These are phyloP conservation scores for Lasaia peninsularis DNA, from an alignment of 1,140 invertebrate genomes.

Conservation along the genomic window DNA sequence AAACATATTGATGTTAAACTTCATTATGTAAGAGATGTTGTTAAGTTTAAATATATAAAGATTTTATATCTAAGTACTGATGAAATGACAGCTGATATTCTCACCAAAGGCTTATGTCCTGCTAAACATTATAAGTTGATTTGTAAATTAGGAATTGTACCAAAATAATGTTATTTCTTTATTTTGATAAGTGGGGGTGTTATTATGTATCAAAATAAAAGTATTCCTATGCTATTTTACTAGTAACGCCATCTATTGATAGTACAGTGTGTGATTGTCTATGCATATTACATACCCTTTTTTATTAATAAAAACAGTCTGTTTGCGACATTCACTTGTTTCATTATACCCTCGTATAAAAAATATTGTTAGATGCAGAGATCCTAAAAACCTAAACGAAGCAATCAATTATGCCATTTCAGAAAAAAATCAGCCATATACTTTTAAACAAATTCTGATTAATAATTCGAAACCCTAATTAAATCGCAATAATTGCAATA, in stretches of 20 bases:
- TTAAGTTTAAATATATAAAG: constrained; percentile 17
- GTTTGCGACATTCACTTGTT: background rate
- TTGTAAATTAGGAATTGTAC: constrained; percentile 17
- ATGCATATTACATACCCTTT: no score
- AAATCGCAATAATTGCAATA: no score
- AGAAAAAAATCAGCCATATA: no score
- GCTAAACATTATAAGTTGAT: constrained; percentile 20
- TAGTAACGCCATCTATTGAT: background rate
- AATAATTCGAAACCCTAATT: no score
- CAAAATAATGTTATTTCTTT: constrained; percentile 15
- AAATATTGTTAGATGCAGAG: no score
- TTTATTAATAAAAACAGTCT: no score
- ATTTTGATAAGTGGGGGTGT: constrained; percentile 22
- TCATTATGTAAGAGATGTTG: constrained; percentile 21
- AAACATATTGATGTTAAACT: constrained; percentile 23
- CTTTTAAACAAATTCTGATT: no score
- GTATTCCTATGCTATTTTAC: background rate
- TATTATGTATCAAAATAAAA: constrained; percentile 11
- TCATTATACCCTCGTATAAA: no score
- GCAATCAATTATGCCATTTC: no score
- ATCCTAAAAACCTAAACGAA: no score
- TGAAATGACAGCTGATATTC: constrained; percentile 19
- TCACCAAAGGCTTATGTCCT: constrained; percentile 18
- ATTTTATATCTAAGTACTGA: constrained; percentile 18
- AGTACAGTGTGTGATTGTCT: no score